phyloP scores from a whole-genome alignment of 2,797 vertebrate species.

The Sebastes aleutianus region DNA sequence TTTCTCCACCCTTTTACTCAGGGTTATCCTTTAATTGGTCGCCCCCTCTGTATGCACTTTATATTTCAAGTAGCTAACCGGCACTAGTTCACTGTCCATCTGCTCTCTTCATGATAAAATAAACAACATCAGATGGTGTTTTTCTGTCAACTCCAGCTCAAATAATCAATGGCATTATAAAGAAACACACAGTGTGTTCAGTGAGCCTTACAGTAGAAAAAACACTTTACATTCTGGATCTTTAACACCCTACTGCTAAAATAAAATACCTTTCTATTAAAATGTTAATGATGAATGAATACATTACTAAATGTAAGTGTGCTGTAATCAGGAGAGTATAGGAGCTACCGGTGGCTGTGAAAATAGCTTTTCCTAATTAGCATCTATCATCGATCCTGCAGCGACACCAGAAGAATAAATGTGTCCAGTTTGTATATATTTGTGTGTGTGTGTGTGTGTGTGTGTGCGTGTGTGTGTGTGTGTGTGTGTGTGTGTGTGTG shows the following conservation, averaged over 20 bases:
- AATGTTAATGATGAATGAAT: neutral
- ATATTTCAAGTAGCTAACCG: neutral
- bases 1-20: neutral
- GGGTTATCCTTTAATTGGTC: neutral
- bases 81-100: conserved; percentile 9
- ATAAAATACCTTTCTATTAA: neutral
- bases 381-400: conserved; percentile 35
- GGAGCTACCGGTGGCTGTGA: neutral
- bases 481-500: neutral
- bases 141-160: conserved; percentile 10
- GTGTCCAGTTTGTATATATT: neutral
- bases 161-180: neutral
- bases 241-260: neutral
- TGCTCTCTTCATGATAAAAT: conserved; percentile 10
- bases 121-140: conserved; percentile 35
- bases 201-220: neutral
- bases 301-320: neutral
- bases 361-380: conserved; percentile 59
- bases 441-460: neutral
- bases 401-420: conserved; percentile 29
- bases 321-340: neutral
- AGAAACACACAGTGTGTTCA: neutral
- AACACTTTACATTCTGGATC: neutral
- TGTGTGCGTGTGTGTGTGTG: neutral
- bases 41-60: neutral